Base-by-base conservation (phyloP, 2,113 vertebrate species). In the Bufo bufo region DNA sequence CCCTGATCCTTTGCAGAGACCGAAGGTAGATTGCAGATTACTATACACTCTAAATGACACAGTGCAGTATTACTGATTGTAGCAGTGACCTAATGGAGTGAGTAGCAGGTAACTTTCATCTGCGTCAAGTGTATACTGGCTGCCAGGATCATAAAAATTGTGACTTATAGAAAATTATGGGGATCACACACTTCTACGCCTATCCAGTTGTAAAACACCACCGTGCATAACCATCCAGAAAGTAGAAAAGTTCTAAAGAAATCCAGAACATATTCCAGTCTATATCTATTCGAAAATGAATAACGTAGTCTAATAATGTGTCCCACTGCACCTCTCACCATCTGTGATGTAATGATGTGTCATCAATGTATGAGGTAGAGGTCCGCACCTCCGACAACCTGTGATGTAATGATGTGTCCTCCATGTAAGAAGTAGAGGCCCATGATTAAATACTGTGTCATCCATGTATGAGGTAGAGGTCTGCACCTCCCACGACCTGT, bases 121-220 rank as follows among this genome's bases (percentile, higher is more conserved):
- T 45, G 69, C 13, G 45, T 45, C 13, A 72, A 14, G 69, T 23
- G 0, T 72, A 71, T 17, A 2, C 3, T 23, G 72, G 10, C 11
- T 8, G 23, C 43, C 33, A 50, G 17, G 8, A 50, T 16, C 72
- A 75, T 47, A 49, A 7, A 75, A 19, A 49, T 1, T 75, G 43
- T 19, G 19, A 9, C 5, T 45, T 47, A 49, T 75, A 17, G 8
- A 17, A 23, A 56, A 54, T 45, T 14, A 72, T n/a, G 12, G 20
- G n/a, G 50, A 50, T 6, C 77, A 52, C 47, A 54, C 49, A 78
- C 52, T 49, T 49, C 72, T 75, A 49, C 43, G 2, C 71, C 33
- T 74, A 74, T 47, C 43, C 43, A 45, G 17, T 7, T 74, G 71
- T 74, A 71, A 74, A 74, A 81, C 58, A 61, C 58, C 79, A 81